phyloP scores from a whole-genome alignment of 1,140 invertebrate genomes.

The Aleiodes sp. region DNA sequence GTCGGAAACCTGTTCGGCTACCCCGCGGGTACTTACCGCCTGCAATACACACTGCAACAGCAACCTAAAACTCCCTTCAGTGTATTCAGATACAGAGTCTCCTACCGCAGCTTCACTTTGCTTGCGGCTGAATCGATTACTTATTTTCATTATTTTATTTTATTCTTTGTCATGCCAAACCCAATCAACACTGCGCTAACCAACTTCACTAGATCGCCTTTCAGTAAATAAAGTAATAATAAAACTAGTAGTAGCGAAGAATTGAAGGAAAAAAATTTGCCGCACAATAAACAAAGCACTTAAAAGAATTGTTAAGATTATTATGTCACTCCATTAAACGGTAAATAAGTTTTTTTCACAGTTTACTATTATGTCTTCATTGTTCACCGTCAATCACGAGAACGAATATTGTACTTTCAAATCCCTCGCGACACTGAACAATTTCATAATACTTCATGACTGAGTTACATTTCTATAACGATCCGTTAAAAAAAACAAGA shows the following conservation, averaged over 20 bases:
- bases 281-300: constrained; percentile 12
- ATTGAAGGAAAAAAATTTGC: too few species aligned
- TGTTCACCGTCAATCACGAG: constrained; percentile 25
- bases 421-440: background rate
- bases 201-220: constrained; percentile 50
- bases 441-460: constrained; percentile 25
- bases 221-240: too few species aligned
- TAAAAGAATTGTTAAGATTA: constrained; percentile 1
- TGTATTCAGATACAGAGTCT: constrained; percentile 22
- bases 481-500: background rate
- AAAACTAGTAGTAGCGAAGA: too few species aligned
- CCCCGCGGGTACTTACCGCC: constrained; percentile 42
- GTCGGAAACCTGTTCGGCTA: constrained; percentile 60
- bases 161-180: constrained; percentile 42
- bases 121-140: constrained; percentile 65
- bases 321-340: constrained; percentile 30
- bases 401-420: constrained; percentile 5
- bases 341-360: constrained; percentile 28
- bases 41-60: constrained; percentile 8
- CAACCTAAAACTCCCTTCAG: constrained; percentile 1
- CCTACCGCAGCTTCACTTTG: constrained; percentile 41
- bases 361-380: constrained; percentile 32
- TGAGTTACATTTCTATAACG: background rate
- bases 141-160: constrained; percentile 64
- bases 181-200: constrained; percentile 49